Base-by-base conservation (phyloP, 2,888 invertebrate species). In the Nomada ruficornis region DNA sequence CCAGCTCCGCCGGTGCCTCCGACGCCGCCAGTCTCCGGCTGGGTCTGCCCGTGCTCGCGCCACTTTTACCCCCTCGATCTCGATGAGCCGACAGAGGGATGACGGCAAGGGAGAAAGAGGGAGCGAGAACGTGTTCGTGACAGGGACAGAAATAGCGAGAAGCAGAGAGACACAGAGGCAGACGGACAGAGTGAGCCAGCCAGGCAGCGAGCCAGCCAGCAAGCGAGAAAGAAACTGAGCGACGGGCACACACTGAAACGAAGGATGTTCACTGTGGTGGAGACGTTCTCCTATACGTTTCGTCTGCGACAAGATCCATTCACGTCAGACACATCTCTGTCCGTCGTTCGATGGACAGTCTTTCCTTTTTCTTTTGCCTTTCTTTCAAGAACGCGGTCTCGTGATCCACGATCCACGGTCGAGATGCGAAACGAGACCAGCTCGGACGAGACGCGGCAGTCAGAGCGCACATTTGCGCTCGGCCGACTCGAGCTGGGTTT, bases 401-500 rank as follows among this genome's bases (percentile, higher is more conserved):
- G 73, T 50, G 72, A 67, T 69, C 54, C 4, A 23, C 29, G 72
- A 67, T 69, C 54, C 4, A 23, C 29, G 42, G 71, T 59, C 84
- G 77, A 54, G 75, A 79, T 54, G 63, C 67, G 44, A 55, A 60
- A 57, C 71, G 62, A 70, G 64, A 64, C 36, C 54, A 64, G 72
- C 59, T 29, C 71, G 70, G 47, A 84, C 63, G 77, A 79, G 69
- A 79, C 87, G 85, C 85, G 80, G 42, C 50, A 75, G 74, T 74
- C 78, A 67, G 64, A 78, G 77, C 77, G 75, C 73, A 65, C 80
- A 80, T 78, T 82, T 65, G 82, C 71, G 82, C 83, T 89, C 88
- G 89, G 91, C 89, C 92, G 91, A 91, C 91, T 90, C 91, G 89
- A 91, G 88, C 91, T 89, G 90, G 92, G 91, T 87, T 92, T 92